Base-by-base conservation (phyloP, 1,140 invertebrate species). In the Drosophila setifemur region DNA sequence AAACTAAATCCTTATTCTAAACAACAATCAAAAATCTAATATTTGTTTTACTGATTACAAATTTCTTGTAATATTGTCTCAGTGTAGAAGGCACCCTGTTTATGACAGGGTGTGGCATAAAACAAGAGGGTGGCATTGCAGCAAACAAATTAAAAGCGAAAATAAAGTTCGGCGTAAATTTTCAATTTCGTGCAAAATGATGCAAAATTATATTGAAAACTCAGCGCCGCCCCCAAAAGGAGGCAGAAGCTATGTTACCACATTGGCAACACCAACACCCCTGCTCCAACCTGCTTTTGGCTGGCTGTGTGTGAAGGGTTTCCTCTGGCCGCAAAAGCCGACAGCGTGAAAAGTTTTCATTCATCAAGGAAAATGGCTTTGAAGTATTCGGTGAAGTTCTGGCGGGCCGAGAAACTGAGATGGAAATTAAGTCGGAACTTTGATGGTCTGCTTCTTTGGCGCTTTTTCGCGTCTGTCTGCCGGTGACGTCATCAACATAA, bases 241-340 rank as follows among this genome's bases (percentile, higher is more conserved):
- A 3, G 4, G 19, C 16, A 23, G 9, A 1, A 29, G 4, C 4
- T 6, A 1, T n/a, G n/a, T n/a, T n/a, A n/a, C n/a, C 3, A n/a
- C 19, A n/a, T 1, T 14, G n/a, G 3, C 43, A 19, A 4, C 1
- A 18, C 28, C 39, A 0, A 31, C n/a, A 8, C n/a, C 39, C 43
- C 3, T 12, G 4, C 43, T n/a, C 25, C 7, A 9, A 23, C 39
- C 39, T 23, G 1, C 37, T 3, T 16, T 39, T 11, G n/a, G 9
- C 19, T 23, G 19, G 21, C 14, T 14, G 57, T 58, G 11, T 35
- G 52, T 58, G 54, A 81, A 71, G 66, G 71, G 77, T 57, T 71
- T 81, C 42, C 57, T n/a, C n/a, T 67, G 33, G 53, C 76, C 76
- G 66, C 76, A 74, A 81, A 79, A 79, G 52, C 64, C 76, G 39